phyloP scores from a whole-genome alignment of 1,140 invertebrate genomes.

The Stenopsyche tienmushanensis region DNA sequence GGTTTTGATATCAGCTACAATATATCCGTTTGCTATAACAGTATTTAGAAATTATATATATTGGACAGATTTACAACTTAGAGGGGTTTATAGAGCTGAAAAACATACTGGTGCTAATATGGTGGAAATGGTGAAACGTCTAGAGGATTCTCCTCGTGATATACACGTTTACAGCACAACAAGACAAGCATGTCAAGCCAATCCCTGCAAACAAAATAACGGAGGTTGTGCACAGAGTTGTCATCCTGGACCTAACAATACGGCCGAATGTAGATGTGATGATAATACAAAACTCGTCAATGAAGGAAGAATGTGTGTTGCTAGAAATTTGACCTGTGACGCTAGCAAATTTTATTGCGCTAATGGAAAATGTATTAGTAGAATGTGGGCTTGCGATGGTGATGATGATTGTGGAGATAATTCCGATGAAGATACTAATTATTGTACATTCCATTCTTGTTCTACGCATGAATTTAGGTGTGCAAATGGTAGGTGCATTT shows the following conservation, averaged over 20 bases:
- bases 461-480: constrained; percentile 91
- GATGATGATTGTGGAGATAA: constrained; percentile 94
- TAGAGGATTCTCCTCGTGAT: constrained; percentile 88
- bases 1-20: constrained; percentile 83
- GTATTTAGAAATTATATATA: constrained; percentile 92
- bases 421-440: constrained; percentile 89
- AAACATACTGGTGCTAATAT: constrained; percentile 96
- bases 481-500: constrained; percentile 92
- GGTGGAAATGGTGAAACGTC: constrained; percentile 88
- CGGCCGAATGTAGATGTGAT: constrained; percentile 85
- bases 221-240: constrained; percentile 96
- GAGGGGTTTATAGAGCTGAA: constrained; percentile 93
- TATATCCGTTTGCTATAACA: constrained; percentile 95
- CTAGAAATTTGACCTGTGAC: constrained; percentile 86
- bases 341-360: constrained; percentile 88
- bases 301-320: constrained; percentile 87
- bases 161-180: constrained; percentile 84
- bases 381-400: constrained; percentile 96
- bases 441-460: constrained; percentile 93
- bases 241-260: constrained; percentile 81
- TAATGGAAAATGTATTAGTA: constrained; percentile 92
- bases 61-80: constrained; percentile 94
- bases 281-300: constrained; percentile 86
- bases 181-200: constrained; percentile 77
- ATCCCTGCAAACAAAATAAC: constrained; percentile 89